Percentiles rank a stretch among this genome's conserved stretches.
Conservation (phyloP, 35 echinoderm and acorn worm species). For the Strongylocentrotus purpuratus region DNA sequence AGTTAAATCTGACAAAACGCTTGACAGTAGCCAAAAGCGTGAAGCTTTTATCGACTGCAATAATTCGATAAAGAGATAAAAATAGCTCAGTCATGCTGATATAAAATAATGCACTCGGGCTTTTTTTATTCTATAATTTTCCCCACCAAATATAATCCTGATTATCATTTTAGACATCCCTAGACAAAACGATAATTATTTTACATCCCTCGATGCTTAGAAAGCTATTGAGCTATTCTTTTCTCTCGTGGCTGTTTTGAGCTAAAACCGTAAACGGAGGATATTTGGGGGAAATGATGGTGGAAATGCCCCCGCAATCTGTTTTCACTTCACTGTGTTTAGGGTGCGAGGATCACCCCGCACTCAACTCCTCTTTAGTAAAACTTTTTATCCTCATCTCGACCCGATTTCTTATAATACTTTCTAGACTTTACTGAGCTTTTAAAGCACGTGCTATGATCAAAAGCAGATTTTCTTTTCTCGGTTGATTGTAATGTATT, state of each 20-base stretch:
- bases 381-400: no score
- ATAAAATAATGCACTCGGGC: no score
- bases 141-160: background rate
- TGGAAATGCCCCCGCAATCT: conserved; percentile 28
- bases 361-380: background rate
- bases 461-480: no score
- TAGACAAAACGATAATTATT: background rate
- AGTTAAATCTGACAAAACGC: no score
- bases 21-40: no score
- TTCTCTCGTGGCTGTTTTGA: background rate
- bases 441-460: no score
- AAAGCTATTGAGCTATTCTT: background rate
- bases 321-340: background rate
- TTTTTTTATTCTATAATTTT: background rate
- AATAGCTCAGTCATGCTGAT: no score
- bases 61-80: no score
- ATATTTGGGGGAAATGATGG: conserved; percentile 21
- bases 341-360: background rate
- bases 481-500: no score
- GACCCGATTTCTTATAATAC: no score
- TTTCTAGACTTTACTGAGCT: no score
- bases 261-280: background rate
- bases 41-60: no score
- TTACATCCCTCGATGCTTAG: background rate
- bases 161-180: background rate